Conservation (phyloP, 2,888 invertebrate genomes). For the Stratiomys singularior region DNA sequence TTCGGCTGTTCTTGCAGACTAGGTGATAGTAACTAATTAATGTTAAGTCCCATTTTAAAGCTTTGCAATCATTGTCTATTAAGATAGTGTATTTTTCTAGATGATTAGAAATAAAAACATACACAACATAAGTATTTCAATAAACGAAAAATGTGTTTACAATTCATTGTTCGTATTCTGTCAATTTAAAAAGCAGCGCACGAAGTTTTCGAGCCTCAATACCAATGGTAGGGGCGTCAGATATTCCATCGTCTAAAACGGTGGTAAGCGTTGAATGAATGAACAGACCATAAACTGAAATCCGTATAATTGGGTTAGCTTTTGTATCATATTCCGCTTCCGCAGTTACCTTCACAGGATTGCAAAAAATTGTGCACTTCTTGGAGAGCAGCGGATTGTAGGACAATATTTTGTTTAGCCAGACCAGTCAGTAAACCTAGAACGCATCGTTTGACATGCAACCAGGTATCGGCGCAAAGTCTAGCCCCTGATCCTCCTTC, state of each 20-base stretch:
- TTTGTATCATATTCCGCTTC: neutral
- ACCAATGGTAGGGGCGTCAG: slow-evolving; percentile 63
- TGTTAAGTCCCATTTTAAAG: neutral
- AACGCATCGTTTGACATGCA: slow-evolving; percentile 96
- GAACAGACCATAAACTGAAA: slow-evolving; percentile 61
- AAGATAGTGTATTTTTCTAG: slow-evolving; percentile 7
- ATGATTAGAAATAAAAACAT: neutral
- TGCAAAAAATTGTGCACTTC: slow-evolving; percentile 88
- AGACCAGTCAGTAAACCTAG: slow-evolving; percentile 86
- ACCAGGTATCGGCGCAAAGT: slow-evolving; percentile 98
- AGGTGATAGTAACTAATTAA: neutral
- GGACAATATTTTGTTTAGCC: slow-evolving; percentile 84
- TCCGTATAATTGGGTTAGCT: slow-evolving; percentile 35
- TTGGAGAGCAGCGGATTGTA: slow-evolving; percentile 81
- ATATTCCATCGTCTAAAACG: slow-evolving; percentile 60
- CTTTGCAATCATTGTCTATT: neutral
- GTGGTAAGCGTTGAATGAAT: slow-evolving; percentile 62
- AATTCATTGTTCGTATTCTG: slow-evolving; percentile 61
- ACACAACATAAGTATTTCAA: slow-evolving; percentile 17
- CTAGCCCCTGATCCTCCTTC: slow-evolving; percentile 69
- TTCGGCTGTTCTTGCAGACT: slow-evolving; percentile 71
- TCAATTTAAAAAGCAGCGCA: slow-evolving; percentile 61
- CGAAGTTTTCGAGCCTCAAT: slow-evolving; percentile 63
- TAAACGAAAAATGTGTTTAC: neutral
- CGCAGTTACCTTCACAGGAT: slow-evolving; percentile 80